Conservation (phyloP, 2,888 invertebrate genomes). For the Hypena proboscidalis region DNA sequence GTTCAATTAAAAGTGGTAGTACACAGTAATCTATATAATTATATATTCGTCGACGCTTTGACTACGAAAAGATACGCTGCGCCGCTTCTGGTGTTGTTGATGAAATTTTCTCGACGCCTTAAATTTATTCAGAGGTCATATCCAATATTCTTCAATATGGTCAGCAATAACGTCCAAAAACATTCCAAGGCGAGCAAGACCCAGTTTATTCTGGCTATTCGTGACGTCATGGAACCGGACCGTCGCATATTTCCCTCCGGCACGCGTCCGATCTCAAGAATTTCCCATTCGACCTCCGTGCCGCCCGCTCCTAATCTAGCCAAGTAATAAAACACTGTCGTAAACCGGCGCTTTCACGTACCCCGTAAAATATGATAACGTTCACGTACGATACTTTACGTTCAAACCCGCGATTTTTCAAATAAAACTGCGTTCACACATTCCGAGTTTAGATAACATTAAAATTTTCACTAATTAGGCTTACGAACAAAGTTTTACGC, state of each 20-base stretch:
- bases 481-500: conserved; percentile 53
- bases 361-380: conserved; percentile 83
- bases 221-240: conserved; percentile 28
- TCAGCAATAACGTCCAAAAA: no score
- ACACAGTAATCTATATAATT: no score
- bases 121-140: no score
- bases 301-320: conserved; percentile 72
- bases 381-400: conserved; percentile 64
- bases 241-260: conserved; percentile 36
- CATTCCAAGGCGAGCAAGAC: no score
- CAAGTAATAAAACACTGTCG: conserved; percentile 78
- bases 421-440: conserved; percentile 38
- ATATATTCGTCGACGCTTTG: no score
- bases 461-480: conserved; percentile 54
- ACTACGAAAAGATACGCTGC: no score
- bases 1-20: no score
- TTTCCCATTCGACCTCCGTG: conserved; percentile 58
- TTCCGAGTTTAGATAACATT: conserved; percentile 38
- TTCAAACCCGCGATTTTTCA: conserved; percentile 36
- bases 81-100: no score
- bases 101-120: no score
- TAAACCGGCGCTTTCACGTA: conserved; percentile 82
- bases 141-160: no score
- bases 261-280: conserved; percentile 52
- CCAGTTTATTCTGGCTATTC: neutral